phyloP scores from a whole-genome alignment of 2,113 vertebrate genomes.

The Psephotus haematonotus region DNA sequence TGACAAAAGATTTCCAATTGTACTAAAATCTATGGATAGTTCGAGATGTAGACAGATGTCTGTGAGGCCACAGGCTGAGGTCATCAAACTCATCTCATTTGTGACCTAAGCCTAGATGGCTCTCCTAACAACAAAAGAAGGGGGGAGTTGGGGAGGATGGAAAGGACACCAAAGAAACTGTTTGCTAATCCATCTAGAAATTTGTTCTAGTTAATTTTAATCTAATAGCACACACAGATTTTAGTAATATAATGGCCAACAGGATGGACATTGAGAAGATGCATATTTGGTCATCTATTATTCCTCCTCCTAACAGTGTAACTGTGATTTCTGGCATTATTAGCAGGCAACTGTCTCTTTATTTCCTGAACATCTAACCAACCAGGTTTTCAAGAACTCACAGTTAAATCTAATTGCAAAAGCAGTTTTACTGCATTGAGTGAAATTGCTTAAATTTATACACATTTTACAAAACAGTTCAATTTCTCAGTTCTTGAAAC shows the following conservation, averaged over 20 bases:
- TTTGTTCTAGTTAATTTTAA: neutral
- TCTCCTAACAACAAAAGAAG: neutral
- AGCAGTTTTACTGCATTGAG: neutral
- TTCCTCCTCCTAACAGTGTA: neutral
- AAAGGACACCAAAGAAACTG: neutral
- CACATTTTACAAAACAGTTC: neutral
- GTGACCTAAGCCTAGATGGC: constrained; percentile 16
- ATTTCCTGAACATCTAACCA: neutral
- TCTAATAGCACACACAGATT: accelerated
- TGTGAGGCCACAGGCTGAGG: neutral
- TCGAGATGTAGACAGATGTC: constrained; percentile 51
- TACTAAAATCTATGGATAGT: constrained; percentile 3
- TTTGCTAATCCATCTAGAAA: neutral
- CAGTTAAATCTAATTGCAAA: constrained; percentile 11
- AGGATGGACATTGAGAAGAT: neutral
- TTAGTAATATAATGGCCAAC: neutral
- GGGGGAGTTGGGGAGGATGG: neutral
- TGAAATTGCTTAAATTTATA: neutral
- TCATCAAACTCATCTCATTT: constrained; percentile 58
- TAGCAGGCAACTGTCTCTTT: neutral
- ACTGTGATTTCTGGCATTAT: constrained; percentile 7
- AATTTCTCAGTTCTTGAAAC: neutral
- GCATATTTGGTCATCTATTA: neutral
- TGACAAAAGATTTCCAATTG: neutral
- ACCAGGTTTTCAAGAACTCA: neutral